Conservation (phyloP, 1,140 invertebrate species). For the Cardiocondyla obscurior region DNA sequence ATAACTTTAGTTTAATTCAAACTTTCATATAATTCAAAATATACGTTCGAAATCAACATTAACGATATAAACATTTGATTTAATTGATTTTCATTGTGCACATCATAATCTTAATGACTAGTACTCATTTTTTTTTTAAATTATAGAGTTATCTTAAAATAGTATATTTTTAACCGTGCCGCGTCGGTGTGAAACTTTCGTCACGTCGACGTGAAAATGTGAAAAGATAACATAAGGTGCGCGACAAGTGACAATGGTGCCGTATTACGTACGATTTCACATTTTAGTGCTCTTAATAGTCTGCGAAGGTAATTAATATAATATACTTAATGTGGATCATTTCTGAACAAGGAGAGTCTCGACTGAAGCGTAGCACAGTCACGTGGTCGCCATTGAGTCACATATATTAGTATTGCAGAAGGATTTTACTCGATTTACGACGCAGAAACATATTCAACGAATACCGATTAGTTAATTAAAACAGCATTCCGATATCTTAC, state of each 20-base stretch:
- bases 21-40: too few relatives aligned
- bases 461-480: background rate
- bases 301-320: slow-evolving; percentile 53
- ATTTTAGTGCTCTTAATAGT: background rate
- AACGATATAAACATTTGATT: too few relatives aligned
- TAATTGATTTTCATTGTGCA: too few relatives aligned
- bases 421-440: slow-evolving; percentile 15
- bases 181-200: too few relatives aligned
- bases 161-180: background rate
- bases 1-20: too few relatives aligned
- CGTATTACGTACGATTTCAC: background rate
- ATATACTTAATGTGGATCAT: background rate
- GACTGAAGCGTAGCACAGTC: slow-evolving; percentile 24
- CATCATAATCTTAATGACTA: too few relatives aligned
- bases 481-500: background rate
- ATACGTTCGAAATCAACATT: too few relatives aligned
- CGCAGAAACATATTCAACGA: background rate
- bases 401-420: background rate
- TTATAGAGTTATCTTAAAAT: too few relatives aligned
- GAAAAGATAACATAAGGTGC: background rate
- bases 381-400: slow-evolving; percentile 67
- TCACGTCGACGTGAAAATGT: too few relatives aligned
- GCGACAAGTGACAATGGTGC: slow-evolving; percentile 37
- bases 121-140: too few relatives aligned
- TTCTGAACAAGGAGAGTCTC: background rate